These are phyloP conservation scores for Aldrovandia affinis DNA, from an alignment of 2,797 vertebrate species.

Conservation along the genomic window DNA sequence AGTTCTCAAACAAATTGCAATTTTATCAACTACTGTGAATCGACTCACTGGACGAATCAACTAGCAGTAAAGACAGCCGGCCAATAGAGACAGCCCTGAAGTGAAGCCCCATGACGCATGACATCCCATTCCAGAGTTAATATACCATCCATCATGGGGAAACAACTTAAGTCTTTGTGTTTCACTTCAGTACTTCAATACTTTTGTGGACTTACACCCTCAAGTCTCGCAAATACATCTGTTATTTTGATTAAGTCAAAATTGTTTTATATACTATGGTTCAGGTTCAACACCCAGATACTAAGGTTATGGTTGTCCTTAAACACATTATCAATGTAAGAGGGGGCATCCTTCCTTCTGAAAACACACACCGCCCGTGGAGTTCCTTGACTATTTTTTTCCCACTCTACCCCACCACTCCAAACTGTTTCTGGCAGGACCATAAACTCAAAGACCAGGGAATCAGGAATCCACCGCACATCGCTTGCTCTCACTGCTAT, in stretches of 20 bases:
- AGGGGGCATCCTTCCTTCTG: too few relatives aligned
- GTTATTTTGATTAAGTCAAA: too few relatives aligned
- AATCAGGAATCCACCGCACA: conserved; percentile 22
- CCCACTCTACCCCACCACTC: too few relatives aligned
- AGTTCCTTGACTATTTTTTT: too few relatives aligned
- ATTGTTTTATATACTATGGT: too few relatives aligned
- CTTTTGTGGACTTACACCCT: not conserved
- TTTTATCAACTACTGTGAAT: not conserved
- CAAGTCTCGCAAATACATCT: not conserved
- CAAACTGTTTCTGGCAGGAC: not conserved
- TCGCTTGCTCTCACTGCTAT: conserved; percentile 26
- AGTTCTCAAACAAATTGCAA: not conserved
- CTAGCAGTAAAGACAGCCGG: not conserved
- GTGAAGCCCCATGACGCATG: not conserved
- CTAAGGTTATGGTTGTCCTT: too few relatives aligned
- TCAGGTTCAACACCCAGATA: too few relatives aligned
- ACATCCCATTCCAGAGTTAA: not conserved
- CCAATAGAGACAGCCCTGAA: not conserved
- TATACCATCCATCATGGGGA: too few relatives aligned
- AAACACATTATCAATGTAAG: too few relatives aligned
- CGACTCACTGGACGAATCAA: too few relatives aligned
- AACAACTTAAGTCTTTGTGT: not conserved
- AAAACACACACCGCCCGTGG: too few relatives aligned
- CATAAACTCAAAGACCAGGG: conserved; percentile 35
- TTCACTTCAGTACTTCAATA: not conserved